These are phyloP conservation scores for Monopterus albus DNA, from an alignment of 2,113 vertebrate genomes.

Conservation along the genomic window DNA sequence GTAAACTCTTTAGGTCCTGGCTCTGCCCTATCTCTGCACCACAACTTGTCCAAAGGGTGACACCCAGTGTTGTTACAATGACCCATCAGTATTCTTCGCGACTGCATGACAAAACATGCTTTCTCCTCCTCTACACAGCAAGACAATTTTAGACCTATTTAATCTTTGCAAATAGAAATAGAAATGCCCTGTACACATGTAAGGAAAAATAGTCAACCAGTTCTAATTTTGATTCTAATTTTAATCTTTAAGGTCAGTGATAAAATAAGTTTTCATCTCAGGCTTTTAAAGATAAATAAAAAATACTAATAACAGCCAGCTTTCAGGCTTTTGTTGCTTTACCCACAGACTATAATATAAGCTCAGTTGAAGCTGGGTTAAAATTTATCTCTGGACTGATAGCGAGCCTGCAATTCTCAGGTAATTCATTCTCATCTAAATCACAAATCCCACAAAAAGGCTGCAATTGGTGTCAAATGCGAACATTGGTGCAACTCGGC, in stretches of 20 bases:
- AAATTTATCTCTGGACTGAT: background rate
- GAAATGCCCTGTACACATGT: too few species aligned
- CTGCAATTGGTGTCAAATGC: constrained; percentile 7
- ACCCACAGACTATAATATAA: background rate
- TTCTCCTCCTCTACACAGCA: constrained; percentile 6
- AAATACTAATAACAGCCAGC: background rate
- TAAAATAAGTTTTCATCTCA: background rate
- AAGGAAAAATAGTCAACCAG: too few species aligned
- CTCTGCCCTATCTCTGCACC: too few species aligned
- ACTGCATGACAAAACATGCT: background rate
- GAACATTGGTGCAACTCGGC: background rate
- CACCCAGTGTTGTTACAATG: constrained; percentile 32
- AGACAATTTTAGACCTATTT: background rate
- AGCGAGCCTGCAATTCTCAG: background rate
- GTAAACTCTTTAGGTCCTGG: constrained; percentile 38
- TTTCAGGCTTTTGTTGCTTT: background rate
- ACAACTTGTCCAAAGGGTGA: constrained; percentile 1
- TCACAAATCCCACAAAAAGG: constrained; percentile 38
- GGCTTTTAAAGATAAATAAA: background rate
- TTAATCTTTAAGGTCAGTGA: background rate
- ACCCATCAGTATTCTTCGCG: background rate
- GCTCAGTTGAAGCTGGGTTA: background rate
- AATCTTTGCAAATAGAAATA: background rate
- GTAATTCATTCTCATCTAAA: background rate
- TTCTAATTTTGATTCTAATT: too few species aligned